phyloP scores from a whole-genome alignment of 2,888 invertebrate genomes.

The Lasioglossum zephyrum region DNA sequence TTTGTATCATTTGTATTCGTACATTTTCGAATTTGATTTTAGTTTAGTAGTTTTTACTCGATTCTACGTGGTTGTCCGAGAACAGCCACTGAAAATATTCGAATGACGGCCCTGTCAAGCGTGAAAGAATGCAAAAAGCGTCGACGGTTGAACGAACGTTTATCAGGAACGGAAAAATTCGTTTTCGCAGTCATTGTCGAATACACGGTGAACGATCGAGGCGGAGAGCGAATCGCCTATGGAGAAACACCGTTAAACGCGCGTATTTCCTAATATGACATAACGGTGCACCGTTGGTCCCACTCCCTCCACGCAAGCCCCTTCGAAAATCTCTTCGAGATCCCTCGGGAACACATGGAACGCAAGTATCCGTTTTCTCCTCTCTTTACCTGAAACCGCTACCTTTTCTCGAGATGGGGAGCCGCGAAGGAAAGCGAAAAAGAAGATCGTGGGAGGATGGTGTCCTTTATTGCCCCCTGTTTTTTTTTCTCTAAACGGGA shows the following conservation, averaged over 20 bases:
- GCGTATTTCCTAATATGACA: constrained; percentile 83
- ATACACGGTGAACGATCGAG: background rate
- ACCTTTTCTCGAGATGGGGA: background rate
- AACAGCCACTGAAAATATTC: background rate
- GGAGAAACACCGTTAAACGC: constrained; percentile 80
- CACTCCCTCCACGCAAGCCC: constrained; percentile 8
- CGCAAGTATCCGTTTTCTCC: background rate
- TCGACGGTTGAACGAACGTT: background rate
- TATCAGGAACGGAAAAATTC: background rate
- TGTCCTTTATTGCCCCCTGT: background rate
- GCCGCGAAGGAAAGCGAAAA: constrained; percentile 3
- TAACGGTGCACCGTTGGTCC: constrained; percentile 79
- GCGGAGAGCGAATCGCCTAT: constrained; percentile 38
- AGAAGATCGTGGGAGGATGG: background rate
- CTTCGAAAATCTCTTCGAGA: constrained; percentile 59
- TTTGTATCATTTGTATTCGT: too few species aligned
- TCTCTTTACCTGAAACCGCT: background rate
- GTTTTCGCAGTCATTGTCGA: background rate
- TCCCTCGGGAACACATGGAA: background rate
- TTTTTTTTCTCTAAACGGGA: background rate
- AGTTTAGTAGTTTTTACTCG: too few species aligned
- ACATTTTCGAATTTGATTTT: background rate
- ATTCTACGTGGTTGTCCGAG: background rate
- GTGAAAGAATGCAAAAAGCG: background rate
- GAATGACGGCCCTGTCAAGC: background rate